phyloP scores from a whole-genome alignment of 2,797 vertebrate species.

The Myotis planiceps region DNA sequence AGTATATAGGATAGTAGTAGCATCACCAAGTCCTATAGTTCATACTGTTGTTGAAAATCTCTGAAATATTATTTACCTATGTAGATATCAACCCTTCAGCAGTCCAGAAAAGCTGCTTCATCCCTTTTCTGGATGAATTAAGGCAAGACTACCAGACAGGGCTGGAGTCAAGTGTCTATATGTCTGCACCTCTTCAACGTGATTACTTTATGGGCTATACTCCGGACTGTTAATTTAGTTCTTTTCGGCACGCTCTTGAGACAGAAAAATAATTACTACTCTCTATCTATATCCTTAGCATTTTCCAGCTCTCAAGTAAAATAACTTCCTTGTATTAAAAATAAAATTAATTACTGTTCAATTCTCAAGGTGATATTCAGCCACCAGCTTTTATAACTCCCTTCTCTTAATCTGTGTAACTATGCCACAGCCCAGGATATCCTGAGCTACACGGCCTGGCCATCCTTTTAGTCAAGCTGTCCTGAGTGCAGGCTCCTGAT shows the following conservation, averaged over 20 bases:
- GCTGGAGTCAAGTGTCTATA: neutral
- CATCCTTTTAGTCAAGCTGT: neutral
- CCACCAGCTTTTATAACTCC: neutral
- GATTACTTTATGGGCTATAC: neutral
- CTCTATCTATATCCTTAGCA: slow-evolving; percentile 17
- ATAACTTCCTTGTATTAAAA: slow-evolving; percentile 53
- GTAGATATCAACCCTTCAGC: neutral
- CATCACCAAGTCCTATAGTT: neutral
- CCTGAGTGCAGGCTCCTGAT: neutral
- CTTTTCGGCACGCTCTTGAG: slow-evolving; percentile 4
- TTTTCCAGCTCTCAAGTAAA: slow-evolving; percentile 54
- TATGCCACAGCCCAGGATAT: neutral
- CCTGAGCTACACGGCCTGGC: neutral
- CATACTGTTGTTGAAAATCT: neutral
- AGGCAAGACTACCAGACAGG: neutral
- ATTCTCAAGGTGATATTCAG: slow-evolving; percentile 42
- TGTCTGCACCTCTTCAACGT: neutral
- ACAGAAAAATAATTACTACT: slow-evolving; percentile 64
- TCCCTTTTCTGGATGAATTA: neutral
- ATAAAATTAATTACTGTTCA: slow-evolving; percentile 70
- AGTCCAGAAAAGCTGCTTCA: neutral
- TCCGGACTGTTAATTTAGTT: neutral
- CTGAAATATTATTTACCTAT: neutral
- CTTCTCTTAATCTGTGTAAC: neutral
- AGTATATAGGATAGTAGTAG: neutral